Evolutionary conservation across 2,797 vertebrate genomes (phyloP).

Genomic region (Aselliscus stoliczkanus): DNA sequence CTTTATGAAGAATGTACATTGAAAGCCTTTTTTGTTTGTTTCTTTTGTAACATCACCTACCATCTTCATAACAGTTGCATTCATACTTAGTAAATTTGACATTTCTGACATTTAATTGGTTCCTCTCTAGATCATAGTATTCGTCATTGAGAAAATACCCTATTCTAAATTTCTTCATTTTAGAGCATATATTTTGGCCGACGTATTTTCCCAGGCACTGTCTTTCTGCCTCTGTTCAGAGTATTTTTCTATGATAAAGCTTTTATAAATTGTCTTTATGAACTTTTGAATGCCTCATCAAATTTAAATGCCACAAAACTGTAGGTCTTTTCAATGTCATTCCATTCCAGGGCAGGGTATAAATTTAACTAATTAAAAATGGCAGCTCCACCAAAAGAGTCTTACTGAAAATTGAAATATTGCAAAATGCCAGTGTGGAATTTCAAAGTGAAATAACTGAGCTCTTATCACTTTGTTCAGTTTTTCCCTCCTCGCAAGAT

Average conservation of each 20-base stretch:
- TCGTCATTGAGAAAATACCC: background rate
- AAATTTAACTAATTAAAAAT: slow-evolving; percentile 2
- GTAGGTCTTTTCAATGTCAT: background rate
- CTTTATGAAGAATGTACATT: background rate
- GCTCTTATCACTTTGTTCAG: background rate
- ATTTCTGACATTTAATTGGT: background rate
- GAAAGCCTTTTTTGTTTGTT: background rate
- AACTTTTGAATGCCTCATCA: background rate
- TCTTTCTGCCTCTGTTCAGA: background rate
- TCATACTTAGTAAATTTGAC: background rate
- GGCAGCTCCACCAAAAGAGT: background rate
- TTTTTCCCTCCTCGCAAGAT: background rate
- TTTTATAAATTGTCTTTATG: background rate
- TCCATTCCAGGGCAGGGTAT: background rate
- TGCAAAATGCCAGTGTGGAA: background rate
- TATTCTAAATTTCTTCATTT: background rate
- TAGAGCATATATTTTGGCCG: background rate
- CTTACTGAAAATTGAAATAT: background rate
- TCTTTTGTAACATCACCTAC: background rate
- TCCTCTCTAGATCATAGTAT: background rate
- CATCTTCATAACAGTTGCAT: background rate
- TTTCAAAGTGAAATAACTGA: background rate
- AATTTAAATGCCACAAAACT: background rate
- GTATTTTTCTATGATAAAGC: background rate
- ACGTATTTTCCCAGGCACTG: background rate